phyloP scores from a whole-genome alignment of 2,888 invertebrate species.

The Tubulanus polymorphus region DNA sequence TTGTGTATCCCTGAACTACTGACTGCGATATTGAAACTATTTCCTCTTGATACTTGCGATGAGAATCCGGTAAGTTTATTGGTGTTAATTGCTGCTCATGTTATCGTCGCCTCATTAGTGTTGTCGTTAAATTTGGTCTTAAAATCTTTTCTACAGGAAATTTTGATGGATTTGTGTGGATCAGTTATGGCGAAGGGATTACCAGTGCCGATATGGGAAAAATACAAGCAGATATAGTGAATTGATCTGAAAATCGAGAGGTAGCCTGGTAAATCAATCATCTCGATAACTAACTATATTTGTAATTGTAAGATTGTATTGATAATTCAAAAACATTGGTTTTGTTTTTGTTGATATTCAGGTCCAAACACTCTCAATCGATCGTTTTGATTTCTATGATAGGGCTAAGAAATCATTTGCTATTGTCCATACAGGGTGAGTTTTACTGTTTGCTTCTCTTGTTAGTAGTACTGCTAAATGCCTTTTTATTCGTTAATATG shows the following conservation, averaged over 20 bases:
- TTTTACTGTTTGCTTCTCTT: too few relatives aligned
- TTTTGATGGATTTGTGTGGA: conserved; percentile 44
- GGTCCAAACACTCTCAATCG: conserved; percentile 39
- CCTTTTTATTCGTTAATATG: too few relatives aligned
- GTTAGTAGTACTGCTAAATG: too few relatives aligned
- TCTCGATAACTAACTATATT: too few relatives aligned
- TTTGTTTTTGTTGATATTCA: too few relatives aligned
- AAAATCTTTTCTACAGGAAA: conserved; percentile 27
- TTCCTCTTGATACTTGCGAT: conserved; percentile 54
- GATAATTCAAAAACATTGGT: too few relatives aligned
- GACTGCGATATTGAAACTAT: conserved; percentile 49
- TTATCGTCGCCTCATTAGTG: too few relatives aligned
- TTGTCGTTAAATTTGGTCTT: too few relatives aligned
- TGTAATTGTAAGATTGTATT: too few relatives aligned
- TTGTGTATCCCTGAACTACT: conserved; percentile 48
- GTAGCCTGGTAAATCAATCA: too few relatives aligned
- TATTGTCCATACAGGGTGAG: conserved; percentile 54
- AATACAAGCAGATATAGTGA: too few relatives aligned
- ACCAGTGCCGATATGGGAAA: conserved; percentile 46
- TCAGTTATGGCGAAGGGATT: conserved; percentile 36
- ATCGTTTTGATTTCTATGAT: conserved; percentile 55
- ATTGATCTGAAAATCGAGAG: too few relatives aligned
- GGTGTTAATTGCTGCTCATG: background rate
- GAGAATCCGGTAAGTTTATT: conserved; percentile 38
- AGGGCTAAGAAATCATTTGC: conserved; percentile 53